Evolutionary conservation across 2,888 invertebrate genomes (phyloP).

Genomic region (Drosophila lacicola): DNA sequence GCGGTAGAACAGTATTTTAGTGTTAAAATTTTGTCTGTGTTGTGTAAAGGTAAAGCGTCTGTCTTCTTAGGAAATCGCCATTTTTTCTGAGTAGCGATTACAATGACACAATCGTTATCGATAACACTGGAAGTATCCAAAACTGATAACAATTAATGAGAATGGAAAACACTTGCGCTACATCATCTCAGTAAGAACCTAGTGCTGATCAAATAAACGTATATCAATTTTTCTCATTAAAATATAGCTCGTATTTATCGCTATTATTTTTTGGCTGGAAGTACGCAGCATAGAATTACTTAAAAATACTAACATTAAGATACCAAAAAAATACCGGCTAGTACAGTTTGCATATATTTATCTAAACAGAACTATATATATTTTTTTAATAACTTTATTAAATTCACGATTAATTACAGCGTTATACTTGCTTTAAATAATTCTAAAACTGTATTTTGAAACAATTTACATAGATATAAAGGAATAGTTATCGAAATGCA

Average conservation of each 20-base stretch:
- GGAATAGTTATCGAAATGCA: conserved; percentile 27
- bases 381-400: no score
- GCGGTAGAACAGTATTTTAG: conserved; percentile 65
- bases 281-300: not conserved
- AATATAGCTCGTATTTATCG: not conserved
- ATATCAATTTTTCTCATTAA: not conserved
- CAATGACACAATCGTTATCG: conserved; percentile 28
- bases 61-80: conserved; percentile 64
- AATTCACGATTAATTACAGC: no score
- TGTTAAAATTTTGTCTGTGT: conserved; percentile 76
- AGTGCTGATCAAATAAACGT: not conserved
- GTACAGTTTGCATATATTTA: not conserved
- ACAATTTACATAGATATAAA: accelerated
- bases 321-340: not conserved
- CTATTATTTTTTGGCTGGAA: not conserved
- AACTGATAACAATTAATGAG: conserved; percentile 20
- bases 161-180: not conserved
- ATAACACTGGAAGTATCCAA: conserved; percentile 5
- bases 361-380: not conserved
- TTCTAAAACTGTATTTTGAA: not conserved
- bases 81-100: conserved; percentile 66
- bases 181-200: not conserved
- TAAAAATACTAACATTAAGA: not conserved
- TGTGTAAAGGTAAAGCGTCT: conserved; percentile 73
- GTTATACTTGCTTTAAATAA: no score